Percentiles rank a stretch among this genome's conserved stretches.
Conservation (phyloP, 53 echinoderm and acorn worm genomes). For the Holothuria scabra region DNA sequence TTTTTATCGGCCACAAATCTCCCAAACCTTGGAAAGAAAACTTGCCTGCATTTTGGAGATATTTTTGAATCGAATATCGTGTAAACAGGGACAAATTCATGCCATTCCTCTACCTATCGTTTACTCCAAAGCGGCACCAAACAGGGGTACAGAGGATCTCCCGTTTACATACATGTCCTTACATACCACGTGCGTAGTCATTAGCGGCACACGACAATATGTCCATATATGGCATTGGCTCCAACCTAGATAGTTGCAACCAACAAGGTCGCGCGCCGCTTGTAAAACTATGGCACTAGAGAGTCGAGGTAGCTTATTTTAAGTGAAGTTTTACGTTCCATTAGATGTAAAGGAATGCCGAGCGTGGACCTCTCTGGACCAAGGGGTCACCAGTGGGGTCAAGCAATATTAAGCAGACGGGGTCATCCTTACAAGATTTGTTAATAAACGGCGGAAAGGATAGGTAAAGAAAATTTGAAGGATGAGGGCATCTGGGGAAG, state of each 20-base stretch:
- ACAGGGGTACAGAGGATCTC: conserved; percentile 35
- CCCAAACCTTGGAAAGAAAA: too few species aligned
- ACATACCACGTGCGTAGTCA: conserved; percentile 46
- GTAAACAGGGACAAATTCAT: conserved; percentile 46
- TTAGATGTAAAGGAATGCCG: conserved; percentile 37
- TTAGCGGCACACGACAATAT: conserved; percentile 54
- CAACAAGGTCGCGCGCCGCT: conserved; percentile 34
- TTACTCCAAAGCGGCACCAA: conserved; percentile 32
- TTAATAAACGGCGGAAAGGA: conserved; percentile 11
- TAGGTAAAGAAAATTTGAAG: not conserved
- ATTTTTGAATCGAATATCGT: conserved; percentile 3
- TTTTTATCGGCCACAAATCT: too few species aligned
- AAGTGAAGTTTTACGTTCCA: conserved; percentile 42
- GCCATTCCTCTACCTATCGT: conserved; percentile 33
- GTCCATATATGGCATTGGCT: conserved; percentile 40
- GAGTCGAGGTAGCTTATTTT: not conserved
- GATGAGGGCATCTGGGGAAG: conserved; percentile 36
- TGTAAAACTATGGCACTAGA: conserved; percentile 16
- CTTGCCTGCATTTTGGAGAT: too few species aligned
- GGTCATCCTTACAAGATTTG: conserved; percentile 16
- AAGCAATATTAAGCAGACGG: conserved; percentile 26
- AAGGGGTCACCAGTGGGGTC: conserved; percentile 22
- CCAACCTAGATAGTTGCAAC: conserved; percentile 31
- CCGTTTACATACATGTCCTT: conserved; percentile 9
- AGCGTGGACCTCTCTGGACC: conserved; percentile 9